phyloP scores from a whole-genome alignment of 2,113 vertebrate species.

The Odocoileus virginianus region DNA sequence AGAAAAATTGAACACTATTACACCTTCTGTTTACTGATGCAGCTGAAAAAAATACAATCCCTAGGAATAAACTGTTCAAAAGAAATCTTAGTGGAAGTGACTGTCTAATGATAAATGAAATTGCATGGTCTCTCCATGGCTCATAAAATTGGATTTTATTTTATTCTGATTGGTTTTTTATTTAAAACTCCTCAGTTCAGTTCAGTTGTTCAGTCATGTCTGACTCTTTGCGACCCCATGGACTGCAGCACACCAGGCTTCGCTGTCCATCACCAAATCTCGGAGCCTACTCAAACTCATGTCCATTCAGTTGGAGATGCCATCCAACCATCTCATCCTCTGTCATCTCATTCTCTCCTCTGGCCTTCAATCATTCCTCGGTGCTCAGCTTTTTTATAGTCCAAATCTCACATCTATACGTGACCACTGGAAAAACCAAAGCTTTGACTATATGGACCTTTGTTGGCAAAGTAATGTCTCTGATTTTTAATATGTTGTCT shows the following conservation, averaged over 20 bases:
- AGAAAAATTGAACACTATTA: constrained; percentile 33
- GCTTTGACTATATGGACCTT: not conserved
- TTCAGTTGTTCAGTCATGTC: not conserved
- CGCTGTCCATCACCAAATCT: not conserved
- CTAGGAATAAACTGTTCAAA: constrained; percentile 7
- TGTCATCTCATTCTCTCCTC: not conserved
- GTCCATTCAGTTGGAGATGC: not conserved
- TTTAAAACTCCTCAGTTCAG: constrained; percentile 44
- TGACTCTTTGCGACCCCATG: fast-evolving
- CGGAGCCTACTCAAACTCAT: not conserved
- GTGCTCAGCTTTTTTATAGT: not conserved
- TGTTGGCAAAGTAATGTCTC: not conserved
- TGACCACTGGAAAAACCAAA: not conserved
- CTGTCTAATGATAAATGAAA: constrained; percentile 49
- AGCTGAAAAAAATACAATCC: not conserved
- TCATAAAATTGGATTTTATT: constrained; percentile 61
- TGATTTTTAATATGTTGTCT: not conserved
- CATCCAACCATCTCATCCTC: not conserved
- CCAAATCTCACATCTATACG: not conserved
- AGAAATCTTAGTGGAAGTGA: constrained; percentile 15
- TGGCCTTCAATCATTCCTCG: not conserved
- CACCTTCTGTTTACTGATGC: constrained; percentile 44
- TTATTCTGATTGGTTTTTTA: constrained; percentile 65
- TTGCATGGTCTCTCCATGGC: constrained; percentile 14
- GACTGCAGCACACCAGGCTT: not conserved